Percentiles rank a stretch among this genome's conserved stretches.
Conservation (phyloP, 2,888 invertebrate species). For the Hipparchia semele region DNA sequence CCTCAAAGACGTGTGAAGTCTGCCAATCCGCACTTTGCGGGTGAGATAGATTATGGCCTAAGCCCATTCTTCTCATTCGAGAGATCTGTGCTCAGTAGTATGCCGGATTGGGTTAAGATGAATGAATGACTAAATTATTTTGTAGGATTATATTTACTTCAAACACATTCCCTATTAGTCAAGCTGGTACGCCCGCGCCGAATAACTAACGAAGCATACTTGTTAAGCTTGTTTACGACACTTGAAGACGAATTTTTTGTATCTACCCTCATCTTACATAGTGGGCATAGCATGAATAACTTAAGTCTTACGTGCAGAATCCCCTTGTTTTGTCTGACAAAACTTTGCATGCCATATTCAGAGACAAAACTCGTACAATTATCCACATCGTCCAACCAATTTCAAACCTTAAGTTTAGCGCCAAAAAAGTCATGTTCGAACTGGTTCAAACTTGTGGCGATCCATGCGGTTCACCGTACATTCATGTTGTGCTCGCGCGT, state of each 20-base stretch:
- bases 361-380: constrained; percentile 21
- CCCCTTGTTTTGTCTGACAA: constrained; percentile 32
- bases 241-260: constrained; percentile 30
- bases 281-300: constrained; percentile 38
- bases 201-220: constrained; percentile 35
- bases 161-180: too few relatives aligned
- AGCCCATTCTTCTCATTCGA: too few relatives aligned
- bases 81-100: too few relatives aligned
- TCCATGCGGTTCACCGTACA: constrained; percentile 8
- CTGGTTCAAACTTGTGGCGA: background rate
- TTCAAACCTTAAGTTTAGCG: background rate
- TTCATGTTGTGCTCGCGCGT: constrained; percentile 2
- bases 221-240: constrained; percentile 34
- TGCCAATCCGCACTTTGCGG: too few relatives aligned
- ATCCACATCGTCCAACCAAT: background rate
- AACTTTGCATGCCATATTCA: constrained; percentile 27
- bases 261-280: constrained; percentile 33
- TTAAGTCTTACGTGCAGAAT: constrained; percentile 34
- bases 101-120: too few relatives aligned
- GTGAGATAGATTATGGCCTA: too few relatives aligned
- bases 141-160: too few relatives aligned
- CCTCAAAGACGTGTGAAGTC: too few relatives aligned
- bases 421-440: background rate
- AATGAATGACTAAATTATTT: too few relatives aligned
- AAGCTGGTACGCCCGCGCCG: background rate